Evolutionary conservation across 2,888 invertebrate genomes (phyloP).

Genomic region (Ormyrus nitidulus): DNA sequence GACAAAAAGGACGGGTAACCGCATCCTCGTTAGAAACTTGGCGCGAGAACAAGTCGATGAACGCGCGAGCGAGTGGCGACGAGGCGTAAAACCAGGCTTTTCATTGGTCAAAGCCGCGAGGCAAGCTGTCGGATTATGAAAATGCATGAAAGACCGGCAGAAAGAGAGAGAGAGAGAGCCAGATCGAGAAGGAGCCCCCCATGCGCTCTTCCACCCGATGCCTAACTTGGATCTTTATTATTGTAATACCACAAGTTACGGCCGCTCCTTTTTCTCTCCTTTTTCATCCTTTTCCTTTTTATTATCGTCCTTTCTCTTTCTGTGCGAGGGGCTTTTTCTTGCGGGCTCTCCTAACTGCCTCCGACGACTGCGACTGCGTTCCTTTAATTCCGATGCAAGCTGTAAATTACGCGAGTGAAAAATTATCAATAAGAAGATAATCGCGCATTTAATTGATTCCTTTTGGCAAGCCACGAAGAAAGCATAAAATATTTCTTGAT

Average conservation of each 20-base stretch:
- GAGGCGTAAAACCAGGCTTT: conserved; percentile 64
- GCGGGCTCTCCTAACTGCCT: conserved; percentile 8
- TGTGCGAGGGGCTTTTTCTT: conserved; percentile 37
- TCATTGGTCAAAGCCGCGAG: conserved; percentile 65
- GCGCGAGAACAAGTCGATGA: conserved; percentile 3
- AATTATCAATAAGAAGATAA: conserved; percentile 55
- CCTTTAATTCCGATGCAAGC: conserved; percentile 29
- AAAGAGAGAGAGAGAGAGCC: conserved; percentile 22
- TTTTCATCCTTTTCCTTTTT: conserved; percentile 29
- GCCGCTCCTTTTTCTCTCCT: conserved; percentile 60
- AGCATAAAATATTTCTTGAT: conserved; percentile 41
- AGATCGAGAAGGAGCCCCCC: conserved; percentile 25
- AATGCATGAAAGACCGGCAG: conserved; percentile 62
- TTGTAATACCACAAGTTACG: conserved; percentile 74
- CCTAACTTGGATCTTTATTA: conserved; percentile 72
- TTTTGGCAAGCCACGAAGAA: conserved; percentile 29
- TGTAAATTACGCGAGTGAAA: conserved; percentile 48
- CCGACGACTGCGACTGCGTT: conserved; percentile 18
- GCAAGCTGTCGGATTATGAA: conserved; percentile 70
- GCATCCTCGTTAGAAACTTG: neutral
- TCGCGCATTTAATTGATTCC: conserved; percentile 51
- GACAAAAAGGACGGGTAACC: neutral
- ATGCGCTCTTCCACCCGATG: conserved; percentile 55
- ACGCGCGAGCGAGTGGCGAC: neutral
- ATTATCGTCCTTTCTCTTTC: conserved; percentile 27